A percentile compares a stretch with the other conserved stretches of the same genome.
phyloP scores from a whole-genome alignment of 2,888 invertebrate species.

The Sicus ferrugineus region DNA sequence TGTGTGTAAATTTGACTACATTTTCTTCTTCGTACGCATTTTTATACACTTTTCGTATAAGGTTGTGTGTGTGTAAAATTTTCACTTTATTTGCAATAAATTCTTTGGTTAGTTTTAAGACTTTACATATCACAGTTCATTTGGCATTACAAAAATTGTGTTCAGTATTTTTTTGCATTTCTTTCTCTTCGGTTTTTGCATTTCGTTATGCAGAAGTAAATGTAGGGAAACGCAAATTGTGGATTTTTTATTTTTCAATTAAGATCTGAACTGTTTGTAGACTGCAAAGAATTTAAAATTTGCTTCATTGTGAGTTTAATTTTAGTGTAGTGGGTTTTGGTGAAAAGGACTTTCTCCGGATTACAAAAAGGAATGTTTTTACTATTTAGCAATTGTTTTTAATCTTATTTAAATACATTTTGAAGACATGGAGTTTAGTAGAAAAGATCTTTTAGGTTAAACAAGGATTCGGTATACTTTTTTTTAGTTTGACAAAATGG shows the following conservation, averaged over 20 bases:
- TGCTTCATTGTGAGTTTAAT: constrained; percentile 11
- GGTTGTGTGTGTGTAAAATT: neutral
- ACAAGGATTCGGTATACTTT: too few species aligned
- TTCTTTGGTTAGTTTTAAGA: constrained; percentile 34
- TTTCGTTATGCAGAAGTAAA: constrained; percentile 38
- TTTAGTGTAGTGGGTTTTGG: neutral
- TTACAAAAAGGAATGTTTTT: constrained; percentile 10
- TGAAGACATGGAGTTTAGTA: too few species aligned
- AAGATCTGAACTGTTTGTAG: constrained; percentile 44
- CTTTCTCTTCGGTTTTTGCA: constrained; percentile 21
- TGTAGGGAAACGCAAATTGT: constrained; percentile 32
- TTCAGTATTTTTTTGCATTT: constrained; percentile 22
- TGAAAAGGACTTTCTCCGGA: neutral
- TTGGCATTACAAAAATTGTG: constrained; percentile 38
- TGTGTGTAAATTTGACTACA: constrained; percentile 4
- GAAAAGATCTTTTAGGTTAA: too few species aligned
- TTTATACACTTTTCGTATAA: neutral
- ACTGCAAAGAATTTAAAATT: constrained; percentile 4
- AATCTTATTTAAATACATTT: too few species aligned
- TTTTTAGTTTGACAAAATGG: too few species aligned
- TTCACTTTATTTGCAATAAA: constrained; percentile 21
- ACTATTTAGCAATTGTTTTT: neutral
- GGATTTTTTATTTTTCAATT: constrained; percentile 42
- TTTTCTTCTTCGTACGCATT: neutral
- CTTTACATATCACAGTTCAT: constrained; percentile 47